Percentiles rank a stretch among this genome's conserved stretches.
These are phyloP conservation scores for Platyscapa corneri DNA, from an alignment of 1,140 invertebrate genomes.

Conservation along the genomic window DNA sequence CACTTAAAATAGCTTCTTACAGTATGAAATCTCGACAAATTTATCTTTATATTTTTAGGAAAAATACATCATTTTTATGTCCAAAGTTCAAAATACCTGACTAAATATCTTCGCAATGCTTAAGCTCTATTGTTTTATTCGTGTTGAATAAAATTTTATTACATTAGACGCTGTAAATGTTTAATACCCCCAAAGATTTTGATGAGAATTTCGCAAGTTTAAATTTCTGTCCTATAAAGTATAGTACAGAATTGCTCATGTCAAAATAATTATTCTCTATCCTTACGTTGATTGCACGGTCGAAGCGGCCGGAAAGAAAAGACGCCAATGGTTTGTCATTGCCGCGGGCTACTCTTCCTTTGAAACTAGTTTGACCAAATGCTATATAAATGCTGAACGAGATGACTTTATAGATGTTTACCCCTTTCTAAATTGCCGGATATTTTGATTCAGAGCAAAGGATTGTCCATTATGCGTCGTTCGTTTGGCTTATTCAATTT, in stretches of 20 bases:
- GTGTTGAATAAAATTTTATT: neutral
- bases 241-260: conserved; percentile 27
- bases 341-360: conserved; percentile 20
- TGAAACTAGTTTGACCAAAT: conserved; percentile 34
- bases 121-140: neutral
- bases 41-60: neutral
- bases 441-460: conserved; percentile 17
- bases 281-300: neutral
- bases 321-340: conserved; percentile 23
- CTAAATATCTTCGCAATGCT: neutral
- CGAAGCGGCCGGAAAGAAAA: neutral
- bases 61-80: neutral
- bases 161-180: neutral
- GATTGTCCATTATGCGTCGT: neutral
- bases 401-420: conserved; percentile 26
- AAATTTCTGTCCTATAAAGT: neutral
- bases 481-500: neutral
- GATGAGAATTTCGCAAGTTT: neutral
- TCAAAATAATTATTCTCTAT: conserved; percentile 17
- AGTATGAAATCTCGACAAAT: neutral
- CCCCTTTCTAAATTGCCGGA: conserved; percentile 23
- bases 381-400: conserved; percentile 9
- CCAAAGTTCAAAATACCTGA: neutral
- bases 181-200: neutral
- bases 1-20: neutral